These are phyloP conservation scores for Leptinotarsa undecemlineata DNA, from an alignment of 1,140 invertebrate genomes.

Conservation along the genomic window DNA sequence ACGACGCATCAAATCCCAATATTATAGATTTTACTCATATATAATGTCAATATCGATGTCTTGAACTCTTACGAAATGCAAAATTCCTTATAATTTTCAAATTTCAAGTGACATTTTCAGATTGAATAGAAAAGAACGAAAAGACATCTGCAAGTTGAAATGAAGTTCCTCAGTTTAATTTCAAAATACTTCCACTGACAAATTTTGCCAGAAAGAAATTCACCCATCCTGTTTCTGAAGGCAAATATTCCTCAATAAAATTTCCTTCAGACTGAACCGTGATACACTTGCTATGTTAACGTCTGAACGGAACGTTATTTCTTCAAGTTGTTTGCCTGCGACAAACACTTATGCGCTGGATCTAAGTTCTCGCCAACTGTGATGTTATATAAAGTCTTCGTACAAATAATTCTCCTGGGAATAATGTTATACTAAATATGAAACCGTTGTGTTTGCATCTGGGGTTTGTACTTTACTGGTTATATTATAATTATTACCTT, in stretches of 20 bases:
- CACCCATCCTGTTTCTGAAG: neutral
- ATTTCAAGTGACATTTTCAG: too few species aligned
- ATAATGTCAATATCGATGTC: too few species aligned
- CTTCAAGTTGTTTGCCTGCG: slow-evolving; percentile 20
- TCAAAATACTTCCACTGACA: neutral
- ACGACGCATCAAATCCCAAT: too few species aligned
- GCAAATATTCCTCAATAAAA: neutral
- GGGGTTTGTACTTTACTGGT: slow-evolving; percentile 17
- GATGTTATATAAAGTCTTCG: slow-evolving; percentile 24
- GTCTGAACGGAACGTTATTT: slow-evolving; percentile 16
- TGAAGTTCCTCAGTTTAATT: too few species aligned
- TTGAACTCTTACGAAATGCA: too few species aligned
- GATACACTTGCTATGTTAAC: slow-evolving; percentile 22
- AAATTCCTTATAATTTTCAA: too few species aligned
- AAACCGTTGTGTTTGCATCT: slow-evolving; percentile 20
- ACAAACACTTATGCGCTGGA: slow-evolving; percentile 22
- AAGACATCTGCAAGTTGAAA: too few species aligned
- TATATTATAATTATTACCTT: slow-evolving; percentile 1
- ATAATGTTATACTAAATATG: slow-evolving; percentile 11
- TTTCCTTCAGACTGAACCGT: slow-evolving; percentile 7
- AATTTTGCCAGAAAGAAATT: neutral
- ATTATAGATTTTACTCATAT: too few species aligned
- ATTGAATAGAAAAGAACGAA: too few species aligned
- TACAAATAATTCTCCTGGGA: slow-evolving; percentile 22
- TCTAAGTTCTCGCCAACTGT: slow-evolving; percentile 22